These are phyloP conservation scores for Ophraella communa DNA, from an alignment of 2,888 invertebrate species.

Conservation along the genomic window DNA sequence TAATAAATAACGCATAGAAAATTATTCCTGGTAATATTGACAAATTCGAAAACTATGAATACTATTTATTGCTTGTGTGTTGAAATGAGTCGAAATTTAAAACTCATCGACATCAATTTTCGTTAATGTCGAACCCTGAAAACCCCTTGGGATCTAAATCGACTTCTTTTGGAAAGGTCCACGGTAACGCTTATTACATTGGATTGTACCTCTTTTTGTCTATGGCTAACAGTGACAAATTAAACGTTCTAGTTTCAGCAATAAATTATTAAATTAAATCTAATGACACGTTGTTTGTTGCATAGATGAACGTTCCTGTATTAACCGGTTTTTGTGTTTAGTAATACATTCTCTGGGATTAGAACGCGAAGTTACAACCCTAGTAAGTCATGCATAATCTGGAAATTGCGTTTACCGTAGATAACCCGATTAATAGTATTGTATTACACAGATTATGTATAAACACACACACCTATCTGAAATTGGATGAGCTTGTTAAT, in stretches of 20 bases:
- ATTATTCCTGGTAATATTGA: no score
- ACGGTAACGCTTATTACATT: no score
- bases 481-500: background rate
- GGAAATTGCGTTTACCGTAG: background rate
- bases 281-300: background rate
- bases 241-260: background rate
- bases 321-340: background rate
- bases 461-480: background rate
- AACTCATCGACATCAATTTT: no score
- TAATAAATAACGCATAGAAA: no score
- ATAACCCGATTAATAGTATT: background rate
- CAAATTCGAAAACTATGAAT: no score
- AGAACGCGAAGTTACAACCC: background rate
- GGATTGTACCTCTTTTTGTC: no score
- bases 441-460: background rate
- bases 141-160: no score
- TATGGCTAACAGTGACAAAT: background rate
- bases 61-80: no score
- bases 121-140: no score
- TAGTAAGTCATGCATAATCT: constrained; percentile 4
- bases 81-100: no score
- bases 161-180: no score
- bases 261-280: background rate
- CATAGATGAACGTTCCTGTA: background rate
- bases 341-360: background rate